Base-by-base conservation (phyloP, 2,888 invertebrate genomes). In the Lacanobia oleracea region DNA sequence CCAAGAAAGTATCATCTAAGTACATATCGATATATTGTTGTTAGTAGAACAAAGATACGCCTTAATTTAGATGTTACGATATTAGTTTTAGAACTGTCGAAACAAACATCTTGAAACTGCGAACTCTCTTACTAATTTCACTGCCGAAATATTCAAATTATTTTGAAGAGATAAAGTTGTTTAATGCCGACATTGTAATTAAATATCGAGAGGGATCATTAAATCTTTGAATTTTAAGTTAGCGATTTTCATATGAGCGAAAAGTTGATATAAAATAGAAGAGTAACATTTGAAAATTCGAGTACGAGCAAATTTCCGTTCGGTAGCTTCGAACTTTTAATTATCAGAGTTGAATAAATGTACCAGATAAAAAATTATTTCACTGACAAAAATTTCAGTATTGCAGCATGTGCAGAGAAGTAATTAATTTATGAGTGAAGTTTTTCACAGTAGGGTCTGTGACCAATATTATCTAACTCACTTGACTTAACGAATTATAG, bases 21-120 rank as follows among this genome's bases (percentile, higher is more conserved):
- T 67, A 21, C 0, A 3, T 14, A 59, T 53, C 12, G 14, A 23
- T n/a, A 10, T 63, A 53, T 59, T 27, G 3, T 53, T 68, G 16
- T 40, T 53, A 67, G 23, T 2, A 37, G 8, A 14, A 40, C 21
- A 60, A 51, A 77, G 21, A 56, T 27, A 51, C 21, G 18, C 4
- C 12, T 60, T 37, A 9, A 64, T 50, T 56, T 56, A 14, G 9
- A 69, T 62, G 53, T 64, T 69, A 27, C 18, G 21, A 51, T 12
- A 56, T 70, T 65, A 9, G 27, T 62, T 77, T 48, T 50, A 8
- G 37, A 78, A 53, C 56, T 71, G 65, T 62, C 57, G 59, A 54
- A 66, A 59, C 56, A 43, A 43, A 43, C 18, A 66, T 45, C 40
- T 71, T 45, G 43, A 69, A 63, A 63, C 64, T 64, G n/a, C 48